phyloP scores from a whole-genome alignment of 2,113 vertebrate genomes.

The Salvator merianae region DNA sequence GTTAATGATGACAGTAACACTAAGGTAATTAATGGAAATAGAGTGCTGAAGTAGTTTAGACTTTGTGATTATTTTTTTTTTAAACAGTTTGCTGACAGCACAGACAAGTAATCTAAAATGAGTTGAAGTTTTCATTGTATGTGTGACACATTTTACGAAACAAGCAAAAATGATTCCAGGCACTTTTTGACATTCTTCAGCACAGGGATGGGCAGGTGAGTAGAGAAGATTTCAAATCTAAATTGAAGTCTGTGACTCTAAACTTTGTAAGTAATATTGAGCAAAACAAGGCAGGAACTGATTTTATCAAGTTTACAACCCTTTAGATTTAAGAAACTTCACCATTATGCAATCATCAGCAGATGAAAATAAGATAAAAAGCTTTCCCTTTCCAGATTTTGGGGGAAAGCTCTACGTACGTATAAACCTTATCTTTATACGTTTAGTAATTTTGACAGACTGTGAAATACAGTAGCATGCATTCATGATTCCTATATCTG shows the following conservation, averaged over 20 bases:
- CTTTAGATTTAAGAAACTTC: neutral
- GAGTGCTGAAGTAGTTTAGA: conserved; percentile 31
- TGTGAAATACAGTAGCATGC: neutral
- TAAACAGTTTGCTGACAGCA: neutral
- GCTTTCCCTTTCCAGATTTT: neutral
- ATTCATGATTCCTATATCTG: too few species aligned
- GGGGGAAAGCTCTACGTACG: neutral
- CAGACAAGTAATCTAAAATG: conserved; percentile 13
- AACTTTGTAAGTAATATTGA: neutral
- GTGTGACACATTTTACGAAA: conserved; percentile 1
- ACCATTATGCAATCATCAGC: neutral
- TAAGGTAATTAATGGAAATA: conserved; percentile 30
- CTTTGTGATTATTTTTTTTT: neutral
- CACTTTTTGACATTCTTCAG: neutral
- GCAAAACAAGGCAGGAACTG: neutral
- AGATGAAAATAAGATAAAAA: neutral
- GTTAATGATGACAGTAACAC: conserved; percentile 17
- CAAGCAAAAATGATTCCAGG: neutral
- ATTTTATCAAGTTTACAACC: neutral
- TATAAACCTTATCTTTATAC: neutral
- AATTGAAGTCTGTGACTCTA: neutral
- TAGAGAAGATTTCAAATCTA: too few species aligned
- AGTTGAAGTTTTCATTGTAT: conserved; percentile 1
- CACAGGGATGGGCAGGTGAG: neutral
- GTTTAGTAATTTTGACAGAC: neutral